phyloP scores from a whole-genome alignment of 2,113 vertebrate species.

The Callopanchax toddi region DNA sequence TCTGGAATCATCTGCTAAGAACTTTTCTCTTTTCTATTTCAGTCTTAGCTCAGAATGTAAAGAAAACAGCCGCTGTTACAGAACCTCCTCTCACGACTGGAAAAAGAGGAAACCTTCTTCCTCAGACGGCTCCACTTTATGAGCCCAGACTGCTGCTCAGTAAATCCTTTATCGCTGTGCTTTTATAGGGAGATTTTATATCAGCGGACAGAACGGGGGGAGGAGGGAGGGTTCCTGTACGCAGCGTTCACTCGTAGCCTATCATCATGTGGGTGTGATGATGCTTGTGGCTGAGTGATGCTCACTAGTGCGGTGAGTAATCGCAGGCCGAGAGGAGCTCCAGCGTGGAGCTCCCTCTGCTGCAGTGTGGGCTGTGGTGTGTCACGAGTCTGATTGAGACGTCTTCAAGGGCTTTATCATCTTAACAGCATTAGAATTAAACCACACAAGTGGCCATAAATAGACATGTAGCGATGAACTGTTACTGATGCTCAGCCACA shows the following conservation, averaged over 20 bases:
- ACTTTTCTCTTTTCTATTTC: slow-evolving; percentile 72
- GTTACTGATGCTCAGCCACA: slow-evolving; percentile 8
- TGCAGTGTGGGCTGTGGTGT: slow-evolving; percentile 7
- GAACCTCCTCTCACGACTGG: slow-evolving; percentile 69
- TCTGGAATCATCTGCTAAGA: slow-evolving; percentile 54
- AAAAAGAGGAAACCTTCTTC: slow-evolving; percentile 69
- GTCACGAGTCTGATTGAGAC: slow-evolving; percentile 9
- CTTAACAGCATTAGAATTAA: slow-evolving; percentile 18
- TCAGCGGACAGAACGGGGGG: slow-evolving; percentile 37
- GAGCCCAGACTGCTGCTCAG: slow-evolving; percentile 56
- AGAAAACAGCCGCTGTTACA: slow-evolving; percentile 84
- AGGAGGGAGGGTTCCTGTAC: background rate
- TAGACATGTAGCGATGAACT: slow-evolving; percentile 26
- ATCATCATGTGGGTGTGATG: slow-evolving; percentile 26
- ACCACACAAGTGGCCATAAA: slow-evolving; percentile 9
- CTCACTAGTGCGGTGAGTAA: slow-evolving; percentile 41
- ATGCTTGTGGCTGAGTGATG: slow-evolving; percentile 13
- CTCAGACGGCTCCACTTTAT: slow-evolving; percentile 65
- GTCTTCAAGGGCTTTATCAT: slow-evolving; percentile 13
- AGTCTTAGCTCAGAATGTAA: slow-evolving; percentile 80
- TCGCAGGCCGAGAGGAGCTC: slow-evolving; percentile 7
- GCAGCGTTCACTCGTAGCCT: background rate
- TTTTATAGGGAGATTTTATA: slow-evolving; percentile 63
- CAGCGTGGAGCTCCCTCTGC: background rate
- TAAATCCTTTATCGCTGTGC: slow-evolving; percentile 69